Percentiles rank a stretch among this genome's conserved stretches.
phyloP scores from a whole-genome alignment of 2,888 invertebrate genomes.

The Andrena camellia region DNA sequence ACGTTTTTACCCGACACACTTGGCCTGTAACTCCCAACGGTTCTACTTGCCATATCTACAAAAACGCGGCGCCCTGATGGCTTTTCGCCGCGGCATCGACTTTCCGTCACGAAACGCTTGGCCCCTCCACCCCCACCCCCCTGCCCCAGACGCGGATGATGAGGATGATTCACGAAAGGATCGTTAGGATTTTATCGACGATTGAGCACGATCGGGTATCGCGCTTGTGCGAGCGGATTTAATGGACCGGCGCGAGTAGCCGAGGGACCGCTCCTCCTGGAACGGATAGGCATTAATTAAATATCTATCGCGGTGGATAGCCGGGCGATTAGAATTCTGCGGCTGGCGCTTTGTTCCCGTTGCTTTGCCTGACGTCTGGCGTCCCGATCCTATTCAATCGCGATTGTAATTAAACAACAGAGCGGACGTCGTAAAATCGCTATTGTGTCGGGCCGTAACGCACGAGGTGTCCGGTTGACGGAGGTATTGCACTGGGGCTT shows the following conservation, averaged over 20 bases:
- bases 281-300: conserved; percentile 48
- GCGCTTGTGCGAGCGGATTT: conserved; percentile 15
- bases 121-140: not conserved
- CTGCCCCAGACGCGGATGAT: not conserved
- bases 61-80: conserved; percentile 22
- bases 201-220: not conserved
- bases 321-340: conserved; percentile 28
- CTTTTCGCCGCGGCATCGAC: conserved; percentile 29
- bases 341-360: not conserved
- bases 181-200: conserved; percentile 55
- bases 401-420: conserved; percentile 9
- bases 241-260: conserved; percentile 37
- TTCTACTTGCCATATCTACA: conserved; percentile 27
- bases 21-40: conserved; percentile 56
- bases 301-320: conserved; percentile 41
- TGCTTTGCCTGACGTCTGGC: conserved; percentile 7
- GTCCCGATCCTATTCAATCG: conserved; percentile 11
- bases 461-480: not conserved
- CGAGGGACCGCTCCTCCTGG: conserved; percentile 29
- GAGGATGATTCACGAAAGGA: conserved; percentile 57
- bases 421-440: conserved; percentile 5
- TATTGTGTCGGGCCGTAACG: conserved; percentile 10
- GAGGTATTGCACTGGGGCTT: not conserved
- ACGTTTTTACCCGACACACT: conserved; percentile 61
- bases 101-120: conserved; percentile 32